Evolutionary conservation across 2,113 vertebrate species (phyloP).

Genomic region (Gobio gobio): DNA sequence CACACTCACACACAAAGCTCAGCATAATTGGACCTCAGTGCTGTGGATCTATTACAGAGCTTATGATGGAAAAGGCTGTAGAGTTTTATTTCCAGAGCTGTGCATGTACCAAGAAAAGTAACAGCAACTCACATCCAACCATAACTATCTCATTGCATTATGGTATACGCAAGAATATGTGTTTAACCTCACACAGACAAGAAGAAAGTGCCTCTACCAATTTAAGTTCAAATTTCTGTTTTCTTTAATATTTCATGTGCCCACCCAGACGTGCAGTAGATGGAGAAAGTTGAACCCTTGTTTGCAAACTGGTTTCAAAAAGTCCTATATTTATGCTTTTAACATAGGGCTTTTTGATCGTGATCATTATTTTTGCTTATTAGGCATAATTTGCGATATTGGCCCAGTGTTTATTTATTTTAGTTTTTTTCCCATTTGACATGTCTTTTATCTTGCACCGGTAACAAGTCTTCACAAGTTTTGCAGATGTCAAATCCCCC

Average conservation of each 20-base stretch:
- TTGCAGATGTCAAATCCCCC: too few relatives aligned
- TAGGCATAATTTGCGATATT: too few relatives aligned
- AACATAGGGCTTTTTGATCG: neutral
- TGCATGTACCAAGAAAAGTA: slow-evolving; percentile 57
- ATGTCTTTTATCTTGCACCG: too few relatives aligned
- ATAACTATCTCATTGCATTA: slow-evolving; percentile 65
- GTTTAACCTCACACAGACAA: slow-evolving; percentile 56
- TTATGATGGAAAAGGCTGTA: slow-evolving; percentile 57
- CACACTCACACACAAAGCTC: slow-evolving; percentile 38
- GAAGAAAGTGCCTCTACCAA: neutral
- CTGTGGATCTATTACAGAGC: slow-evolving; percentile 50
- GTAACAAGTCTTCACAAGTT: too few relatives aligned
- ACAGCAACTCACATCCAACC: slow-evolving; percentile 60
- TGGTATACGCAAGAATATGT: slow-evolving; percentile 49
- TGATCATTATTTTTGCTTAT: too few relatives aligned
- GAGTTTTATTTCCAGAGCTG: slow-evolving; percentile 60
- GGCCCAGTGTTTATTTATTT: too few relatives aligned
- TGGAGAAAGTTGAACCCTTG: neutral
- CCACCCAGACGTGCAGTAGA: neutral
- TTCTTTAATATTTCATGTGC: neutral
- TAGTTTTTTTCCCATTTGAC: too few relatives aligned
- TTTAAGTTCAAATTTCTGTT: neutral
- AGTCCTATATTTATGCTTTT: neutral
- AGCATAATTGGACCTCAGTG: slow-evolving; percentile 47
- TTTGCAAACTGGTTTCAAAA: neutral